These are phyloP conservation scores for Acrossocheilus wenchowensis DNA, from an alignment of 2,797 vertebrate species.

Conservation along the genomic window DNA sequence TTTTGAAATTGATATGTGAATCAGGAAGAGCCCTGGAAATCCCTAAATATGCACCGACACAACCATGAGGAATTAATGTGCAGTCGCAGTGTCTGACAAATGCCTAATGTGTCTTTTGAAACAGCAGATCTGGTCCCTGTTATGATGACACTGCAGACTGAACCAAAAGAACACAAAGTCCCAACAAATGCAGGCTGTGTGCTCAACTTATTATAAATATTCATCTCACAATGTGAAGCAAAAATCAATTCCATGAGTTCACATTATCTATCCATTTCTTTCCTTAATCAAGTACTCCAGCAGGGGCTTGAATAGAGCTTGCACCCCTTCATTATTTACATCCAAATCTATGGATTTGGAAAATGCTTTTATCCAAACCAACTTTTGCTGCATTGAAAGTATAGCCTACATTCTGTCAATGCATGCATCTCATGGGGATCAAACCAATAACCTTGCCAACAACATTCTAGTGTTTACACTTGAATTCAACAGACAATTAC, in stretches of 20 bases:
- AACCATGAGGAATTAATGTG: neutral
- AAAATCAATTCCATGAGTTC: conserved; percentile 10
- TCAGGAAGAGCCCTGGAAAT: conserved; percentile 28
- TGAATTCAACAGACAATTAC: neutral
- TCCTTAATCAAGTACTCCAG: conserved; percentile 1
- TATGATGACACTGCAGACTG: neutral
- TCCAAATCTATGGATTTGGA: neutral
- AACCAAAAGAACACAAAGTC: conserved; percentile 1
- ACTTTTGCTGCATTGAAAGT: neutral
- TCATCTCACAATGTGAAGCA: neutral
- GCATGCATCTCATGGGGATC: neutral
- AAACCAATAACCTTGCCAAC: neutral
- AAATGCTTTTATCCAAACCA: neutral
- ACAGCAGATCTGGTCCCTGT: neutral
- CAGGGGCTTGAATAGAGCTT: neutral
- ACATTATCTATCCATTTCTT: conserved; percentile 10
- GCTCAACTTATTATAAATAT: neutral
- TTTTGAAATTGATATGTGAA: conserved; percentile 20
- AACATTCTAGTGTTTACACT: neutral
- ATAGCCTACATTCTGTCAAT: neutral
- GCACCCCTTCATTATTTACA: neutral
- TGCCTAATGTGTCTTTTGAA: neutral
- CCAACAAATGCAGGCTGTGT: neutral
- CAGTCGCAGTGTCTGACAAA: neutral
- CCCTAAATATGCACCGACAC: neutral